Evolutionary conservation across 2,888 invertebrate species (phyloP).

Genomic region (Girardia tigrina): DNA sequence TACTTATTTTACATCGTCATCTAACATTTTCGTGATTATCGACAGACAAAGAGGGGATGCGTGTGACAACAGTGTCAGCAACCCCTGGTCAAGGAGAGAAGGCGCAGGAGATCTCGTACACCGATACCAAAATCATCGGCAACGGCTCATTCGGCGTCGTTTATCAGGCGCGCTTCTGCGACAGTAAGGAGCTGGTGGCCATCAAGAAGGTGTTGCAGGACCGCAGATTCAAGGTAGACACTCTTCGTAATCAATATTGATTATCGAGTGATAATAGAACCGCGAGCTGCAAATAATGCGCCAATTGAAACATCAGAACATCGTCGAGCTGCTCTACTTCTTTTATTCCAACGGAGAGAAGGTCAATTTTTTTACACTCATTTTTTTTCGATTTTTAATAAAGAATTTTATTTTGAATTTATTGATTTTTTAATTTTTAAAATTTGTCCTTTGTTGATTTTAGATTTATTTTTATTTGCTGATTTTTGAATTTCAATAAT

Average conservation of each 20-base stretch:
- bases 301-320: slow-evolving; percentile 98
- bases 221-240: slow-evolving; percentile 90
- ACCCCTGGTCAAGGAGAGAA: slow-evolving; percentile 92
- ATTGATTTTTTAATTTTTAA: too few relatives aligned
- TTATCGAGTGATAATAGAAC: slow-evolving; percentile 71
- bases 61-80: slow-evolving; percentile 92
- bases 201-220: slow-evolving; percentile 99
- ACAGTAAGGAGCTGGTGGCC: slow-evolving; percentile 87
- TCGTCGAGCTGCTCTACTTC: slow-evolving; percentile 99
- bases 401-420: too few relatives aligned
- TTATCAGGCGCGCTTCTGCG: slow-evolving; percentile 91
- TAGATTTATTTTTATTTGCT: too few relatives aligned
- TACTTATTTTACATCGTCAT: too few relatives aligned
- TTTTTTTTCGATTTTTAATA: too few relatives aligned
- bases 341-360: slow-evolving; percentile 99
- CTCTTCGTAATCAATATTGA: too few relatives aligned
- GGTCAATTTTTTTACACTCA: too few relatives aligned
- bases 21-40: too few relatives aligned
- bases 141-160: slow-evolving; percentile 99
- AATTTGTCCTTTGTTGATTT: too few relatives aligned
- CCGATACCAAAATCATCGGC: slow-evolving; percentile 97
- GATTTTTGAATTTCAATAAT: too few relatives aligned
- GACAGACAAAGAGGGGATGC: slow-evolving; percentile 92
- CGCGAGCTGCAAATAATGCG: slow-evolving; percentile 99
- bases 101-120: slow-evolving; percentile 85